These are phyloP conservation scores for Cyclargus thomasi DNA, from an alignment of 1,140 invertebrate species.

Conservation along the genomic window DNA sequence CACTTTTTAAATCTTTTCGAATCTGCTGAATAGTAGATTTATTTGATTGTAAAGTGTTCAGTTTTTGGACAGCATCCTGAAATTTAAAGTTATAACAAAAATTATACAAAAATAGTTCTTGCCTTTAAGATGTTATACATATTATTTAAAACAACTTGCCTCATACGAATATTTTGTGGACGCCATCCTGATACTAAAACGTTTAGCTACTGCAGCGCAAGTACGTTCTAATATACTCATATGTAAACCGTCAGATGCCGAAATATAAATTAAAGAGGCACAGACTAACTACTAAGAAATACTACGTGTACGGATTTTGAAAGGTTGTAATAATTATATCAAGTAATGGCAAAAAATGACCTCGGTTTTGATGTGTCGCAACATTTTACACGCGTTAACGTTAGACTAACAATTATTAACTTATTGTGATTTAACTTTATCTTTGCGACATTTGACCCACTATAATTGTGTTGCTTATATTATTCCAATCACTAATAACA, in stretches of 20 bases:
- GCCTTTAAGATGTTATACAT: too few relatives aligned
- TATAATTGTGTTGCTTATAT: slow-evolving; percentile 16
- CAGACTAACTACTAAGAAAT: slow-evolving; percentile 14
- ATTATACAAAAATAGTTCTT: too few relatives aligned
- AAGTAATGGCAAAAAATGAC: slow-evolving; percentile 36
- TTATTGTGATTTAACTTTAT: not conserved
- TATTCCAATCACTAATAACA: slow-evolving; percentile 29
- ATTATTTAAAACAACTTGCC: slow-evolving; percentile 29
- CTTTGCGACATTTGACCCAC: slow-evolving; percentile 44
- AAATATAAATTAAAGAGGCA: not conserved
- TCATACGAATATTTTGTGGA: slow-evolving; percentile 49
- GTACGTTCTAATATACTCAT: slow-evolving; percentile 40
- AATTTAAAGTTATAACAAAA: slow-evolving; percentile 34
- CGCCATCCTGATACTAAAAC: slow-evolving; percentile 47
- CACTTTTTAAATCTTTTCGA: slow-evolving; percentile 51
- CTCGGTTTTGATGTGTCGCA: slow-evolving; percentile 22
- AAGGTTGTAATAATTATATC: slow-evolving; percentile 25
- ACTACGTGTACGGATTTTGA: too few relatives aligned
- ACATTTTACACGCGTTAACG: not conserved
- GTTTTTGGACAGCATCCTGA: slow-evolving; percentile 79
- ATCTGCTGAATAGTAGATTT: slow-evolving; percentile 75
- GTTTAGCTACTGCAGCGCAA: slow-evolving; percentile 43
- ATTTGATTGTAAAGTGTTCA: slow-evolving; percentile 85
- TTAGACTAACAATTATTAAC: not conserved
- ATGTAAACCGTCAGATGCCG: slow-evolving; percentile 12